Evolutionary conservation across 1,140 invertebrate genomes (phyloP), one percentile per base, ranked within the genome.

Genomic region (Pachyrhynchus sulphureomaculatus): DNA sequence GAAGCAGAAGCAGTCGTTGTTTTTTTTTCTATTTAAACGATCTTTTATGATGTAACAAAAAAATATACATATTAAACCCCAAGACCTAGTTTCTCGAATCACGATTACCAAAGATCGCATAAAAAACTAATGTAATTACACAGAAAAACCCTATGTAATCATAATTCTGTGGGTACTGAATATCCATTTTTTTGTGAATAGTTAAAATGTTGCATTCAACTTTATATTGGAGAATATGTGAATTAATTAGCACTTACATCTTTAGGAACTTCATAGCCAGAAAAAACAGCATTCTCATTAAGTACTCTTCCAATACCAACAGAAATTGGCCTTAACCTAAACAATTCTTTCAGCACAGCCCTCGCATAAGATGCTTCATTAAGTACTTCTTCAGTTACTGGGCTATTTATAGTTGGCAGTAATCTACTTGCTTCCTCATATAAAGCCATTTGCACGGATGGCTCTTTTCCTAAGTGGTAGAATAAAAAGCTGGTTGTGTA

Each of bases 191-290:
- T n/a, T n/a, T n/a, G n/a, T n/a, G n/a, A n/a, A n/a, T n/a, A n/a
- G n/a, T n/a, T n/a, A n/a, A n/a, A n/a, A n/a, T n/a, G n/a, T n/a
- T n/a, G n/a, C n/a, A n/a, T n/a, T n/a, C n/a, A n/a, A n/a, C n/a
- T n/a, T n/a, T n/a, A n/a, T n/a, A n/a, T n/a, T n/a, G n/a, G n/a
- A n/a, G n/a, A n/a, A n/a, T n/a, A n/a, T n/a, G n/a, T n/a, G n/a
- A n/a, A n/a, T n/a, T n/a, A n/a, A n/a, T n/a, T n/a, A n/a, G 33
- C 45, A 77, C 84, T 84, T 82, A 96, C 93, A 56, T 86, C 88
- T 77, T 88, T 85, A 10, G 94, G 95, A 59, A 98, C 85, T 42
- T 82, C 73, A 78, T 93, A 97, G 34, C 89, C 91, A 62, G 85
- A 88, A 41, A 99, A 82, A 5, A 89, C 77, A 2, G 87, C 78